Evolutionary conservation across 2,797 vertebrate genomes (phyloP).

Genomic region (Balearica regulorum): DNA sequence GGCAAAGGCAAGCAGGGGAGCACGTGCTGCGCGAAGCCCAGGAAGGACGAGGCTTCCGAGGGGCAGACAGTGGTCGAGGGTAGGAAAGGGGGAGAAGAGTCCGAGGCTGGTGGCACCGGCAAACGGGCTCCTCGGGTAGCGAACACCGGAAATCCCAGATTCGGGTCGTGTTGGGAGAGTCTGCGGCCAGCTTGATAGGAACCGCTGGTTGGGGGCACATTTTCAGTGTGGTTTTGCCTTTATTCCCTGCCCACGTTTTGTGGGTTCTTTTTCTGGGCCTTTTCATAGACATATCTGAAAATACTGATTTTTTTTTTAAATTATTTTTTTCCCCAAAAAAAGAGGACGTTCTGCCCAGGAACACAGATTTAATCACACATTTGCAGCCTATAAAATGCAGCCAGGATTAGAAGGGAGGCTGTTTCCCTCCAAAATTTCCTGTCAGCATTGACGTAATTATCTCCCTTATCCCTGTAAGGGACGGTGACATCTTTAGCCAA

Average conservation of each 20-base stretch:
- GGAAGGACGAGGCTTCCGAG: not conserved
- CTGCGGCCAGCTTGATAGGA: not conserved
- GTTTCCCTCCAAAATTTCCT: not conserved
- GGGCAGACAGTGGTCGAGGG: not conserved
- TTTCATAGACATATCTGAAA: not conserved
- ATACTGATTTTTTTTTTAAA: not conserved
- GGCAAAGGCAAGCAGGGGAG: not conserved
- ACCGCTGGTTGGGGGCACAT: not conserved
- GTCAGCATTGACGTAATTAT: not conserved
- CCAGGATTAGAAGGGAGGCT: not conserved
- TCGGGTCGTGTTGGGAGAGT: not conserved
- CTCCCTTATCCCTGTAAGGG: too few relatives aligned
- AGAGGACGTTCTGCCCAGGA: not conserved
- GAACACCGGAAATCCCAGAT: not conserved
- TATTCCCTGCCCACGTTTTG: not conserved
- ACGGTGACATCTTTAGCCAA: not conserved
- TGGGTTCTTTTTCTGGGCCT: not conserved
- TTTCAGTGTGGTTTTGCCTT: not conserved
- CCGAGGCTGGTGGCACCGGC: not conserved
- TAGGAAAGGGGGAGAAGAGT: not conserved
- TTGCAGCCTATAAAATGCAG: not conserved
- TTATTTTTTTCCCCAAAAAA: not conserved
- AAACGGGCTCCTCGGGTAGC: not conserved
- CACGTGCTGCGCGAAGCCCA: not conserved
- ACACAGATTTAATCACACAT: fast-evolving